phyloP scores from a whole-genome alignment of 2,113 vertebrate genomes.

The Brachypteracias leptosomus region DNA sequence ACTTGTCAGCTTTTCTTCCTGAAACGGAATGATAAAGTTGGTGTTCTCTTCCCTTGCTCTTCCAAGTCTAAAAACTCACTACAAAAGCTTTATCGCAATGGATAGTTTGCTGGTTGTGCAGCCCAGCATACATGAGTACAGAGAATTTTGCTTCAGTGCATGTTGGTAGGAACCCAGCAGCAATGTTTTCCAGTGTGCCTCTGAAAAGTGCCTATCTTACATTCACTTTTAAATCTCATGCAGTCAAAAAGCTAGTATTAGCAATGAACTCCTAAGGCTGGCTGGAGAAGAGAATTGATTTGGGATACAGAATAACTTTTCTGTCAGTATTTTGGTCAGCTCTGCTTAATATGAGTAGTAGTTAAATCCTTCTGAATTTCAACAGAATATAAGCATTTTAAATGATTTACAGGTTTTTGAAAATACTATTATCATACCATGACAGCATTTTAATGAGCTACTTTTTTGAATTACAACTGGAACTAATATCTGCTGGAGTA shows the following conservation, averaged over 20 bases:
- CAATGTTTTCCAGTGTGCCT: not conserved
- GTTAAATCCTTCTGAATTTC: slow-evolving; percentile 11
- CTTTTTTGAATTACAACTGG: slow-evolving; percentile 10
- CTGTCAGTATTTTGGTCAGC: not conserved
- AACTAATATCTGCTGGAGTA: slow-evolving; percentile 15
- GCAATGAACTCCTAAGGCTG: not conserved
- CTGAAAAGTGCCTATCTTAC: not conserved
- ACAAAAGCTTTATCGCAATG: not conserved
- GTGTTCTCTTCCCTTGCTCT: not conserved
- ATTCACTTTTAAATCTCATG: not conserved
- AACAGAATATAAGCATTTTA: not conserved
- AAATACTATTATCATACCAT: not conserved
- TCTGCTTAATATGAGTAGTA: not conserved
- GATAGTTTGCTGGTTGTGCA: not conserved
- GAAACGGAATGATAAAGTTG: not conserved
- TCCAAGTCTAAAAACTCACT: not conserved
- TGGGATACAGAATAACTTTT: not conserved
- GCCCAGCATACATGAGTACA: not conserved
- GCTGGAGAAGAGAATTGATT: slow-evolving; percentile 5
- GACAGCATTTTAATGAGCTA: slow-evolving; percentile 15
- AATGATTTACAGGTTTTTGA: slow-evolving; percentile 8
- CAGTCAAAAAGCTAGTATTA: not conserved
- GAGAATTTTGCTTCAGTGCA: not conserved
- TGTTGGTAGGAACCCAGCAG: not conserved
- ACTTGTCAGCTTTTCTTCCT: not conserved